Percentiles rank a stretch among this genome's conserved stretches.
Conservation (phyloP, 2,797 vertebrate species). For the Channa striata region DNA sequence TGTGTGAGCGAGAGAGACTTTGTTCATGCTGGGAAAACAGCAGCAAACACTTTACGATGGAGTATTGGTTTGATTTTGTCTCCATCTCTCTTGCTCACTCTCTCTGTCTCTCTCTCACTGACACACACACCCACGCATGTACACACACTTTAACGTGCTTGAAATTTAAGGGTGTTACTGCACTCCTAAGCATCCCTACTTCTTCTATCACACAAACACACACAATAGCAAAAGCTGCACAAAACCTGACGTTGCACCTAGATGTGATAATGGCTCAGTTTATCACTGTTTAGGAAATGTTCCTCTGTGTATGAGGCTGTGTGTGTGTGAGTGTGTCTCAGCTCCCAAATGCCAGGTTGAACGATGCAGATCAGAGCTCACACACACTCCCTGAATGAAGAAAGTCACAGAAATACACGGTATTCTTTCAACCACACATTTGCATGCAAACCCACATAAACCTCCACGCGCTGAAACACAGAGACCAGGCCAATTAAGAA, state of each 20-base stretch:
- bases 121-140: constrained; percentile 13
- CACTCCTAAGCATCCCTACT: background rate
- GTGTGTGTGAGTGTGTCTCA: constrained; percentile 14
- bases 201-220: constrained; percentile 26
- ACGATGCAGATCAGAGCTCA: constrained; percentile 22
- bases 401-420: constrained; percentile 6
- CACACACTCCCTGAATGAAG: constrained; percentile 39
- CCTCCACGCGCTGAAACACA: constrained; percentile 11
- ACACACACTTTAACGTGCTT: constrained; percentile 22
- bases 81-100: background rate
- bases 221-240: background rate
- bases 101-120: constrained; percentile 1
- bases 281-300: constrained; percentile 47
- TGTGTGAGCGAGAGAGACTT: constrained; percentile 5
- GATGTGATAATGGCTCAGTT: constrained; percentile 56
- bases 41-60: constrained; percentile 2
- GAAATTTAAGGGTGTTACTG: constrained; percentile 31
- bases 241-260: constrained; percentile 14
- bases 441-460: constrained; percentile 15
- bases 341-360: constrained; percentile 21
- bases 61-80: constrained; percentile 4
- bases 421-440: constrained; percentile 7
- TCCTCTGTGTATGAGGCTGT: background rate
- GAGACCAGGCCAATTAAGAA: constrained; percentile 65
- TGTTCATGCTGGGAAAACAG: constrained; percentile 1